Conservation (phyloP, 2,888 invertebrate genomes). For the Dusona sp. region DNA sequence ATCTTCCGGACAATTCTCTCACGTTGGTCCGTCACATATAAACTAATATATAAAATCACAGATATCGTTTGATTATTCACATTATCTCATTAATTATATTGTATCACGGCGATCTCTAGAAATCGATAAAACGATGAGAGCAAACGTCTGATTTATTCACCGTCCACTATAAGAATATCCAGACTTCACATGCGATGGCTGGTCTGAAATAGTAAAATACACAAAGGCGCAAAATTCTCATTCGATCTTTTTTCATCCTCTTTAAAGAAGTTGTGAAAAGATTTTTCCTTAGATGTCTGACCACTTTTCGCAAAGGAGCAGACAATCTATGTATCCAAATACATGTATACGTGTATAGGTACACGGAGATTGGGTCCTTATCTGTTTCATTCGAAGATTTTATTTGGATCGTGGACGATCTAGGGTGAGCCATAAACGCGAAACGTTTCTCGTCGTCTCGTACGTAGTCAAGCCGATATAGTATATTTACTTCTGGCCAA, state of each 20-base stretch:
- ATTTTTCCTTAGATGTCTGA: constrained; percentile 17
- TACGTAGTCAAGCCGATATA: constrained; percentile 13
- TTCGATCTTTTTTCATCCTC: background rate
- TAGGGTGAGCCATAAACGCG: constrained; percentile 80
- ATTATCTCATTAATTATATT: constrained; percentile 52
- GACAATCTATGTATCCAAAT: constrained; percentile 4
- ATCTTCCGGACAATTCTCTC: background rate
- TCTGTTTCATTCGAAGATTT: constrained; percentile 79
- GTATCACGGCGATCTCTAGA: constrained; percentile 42
- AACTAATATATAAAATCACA: constrained; percentile 18
- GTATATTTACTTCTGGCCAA: constrained; percentile 72
- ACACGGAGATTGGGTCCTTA: constrained; percentile 70
- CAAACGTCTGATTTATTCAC: constrained; percentile 25
- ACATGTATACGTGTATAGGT: background rate
- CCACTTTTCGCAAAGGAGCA: constrained; percentile 47
- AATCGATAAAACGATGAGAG: constrained; percentile 54
- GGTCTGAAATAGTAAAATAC: background rate
- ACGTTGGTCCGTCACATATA: background rate
- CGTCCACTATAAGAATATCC: background rate
- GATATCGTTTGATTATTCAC: constrained; percentile 49
- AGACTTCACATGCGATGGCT: background rate
- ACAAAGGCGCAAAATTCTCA: background rate
- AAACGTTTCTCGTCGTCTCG: constrained; percentile 74
- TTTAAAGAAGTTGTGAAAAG: background rate
- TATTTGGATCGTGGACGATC: constrained; percentile 82